Conservation (phyloP, 1,140 invertebrate species). For the Aphelenchoides besseyi region DNA sequence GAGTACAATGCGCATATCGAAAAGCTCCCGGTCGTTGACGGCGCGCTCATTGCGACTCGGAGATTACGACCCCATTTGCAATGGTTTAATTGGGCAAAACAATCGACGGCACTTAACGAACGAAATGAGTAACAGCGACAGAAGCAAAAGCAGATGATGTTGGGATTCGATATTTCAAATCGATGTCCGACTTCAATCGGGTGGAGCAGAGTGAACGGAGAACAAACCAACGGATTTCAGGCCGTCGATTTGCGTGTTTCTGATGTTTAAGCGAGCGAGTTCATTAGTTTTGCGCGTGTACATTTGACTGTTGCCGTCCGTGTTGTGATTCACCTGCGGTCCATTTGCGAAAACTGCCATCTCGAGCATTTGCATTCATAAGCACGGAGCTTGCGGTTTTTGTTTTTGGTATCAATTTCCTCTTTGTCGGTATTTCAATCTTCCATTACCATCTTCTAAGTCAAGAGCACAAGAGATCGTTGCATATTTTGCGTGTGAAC, state of each 20-base stretch:
- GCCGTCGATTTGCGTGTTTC: not conserved
- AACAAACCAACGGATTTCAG: not conserved
- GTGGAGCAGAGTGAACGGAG: not conserved
- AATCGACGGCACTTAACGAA: slow-evolving; percentile 1
- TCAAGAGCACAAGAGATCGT: too few relatives aligned
- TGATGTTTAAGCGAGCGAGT: not conserved
- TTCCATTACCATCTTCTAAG: too few relatives aligned
- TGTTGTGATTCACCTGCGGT: not conserved
- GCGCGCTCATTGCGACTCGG: not conserved
- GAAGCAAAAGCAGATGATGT: not conserved
- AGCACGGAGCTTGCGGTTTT: not conserved
- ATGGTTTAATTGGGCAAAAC: slow-evolving; percentile 3
- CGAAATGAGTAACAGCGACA: not conserved
- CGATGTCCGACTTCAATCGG: too few relatives aligned
- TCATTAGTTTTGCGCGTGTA: not conserved
- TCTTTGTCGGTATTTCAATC: not conserved
- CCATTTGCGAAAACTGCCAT: not conserved
- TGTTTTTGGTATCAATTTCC: not conserved
- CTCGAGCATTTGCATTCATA: not conserved
- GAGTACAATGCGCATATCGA: not conserved
- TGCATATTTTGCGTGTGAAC: too few relatives aligned
- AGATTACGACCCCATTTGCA: slow-evolving; percentile 1
- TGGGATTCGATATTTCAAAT: too few relatives aligned
- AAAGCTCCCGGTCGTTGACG: not conserved
- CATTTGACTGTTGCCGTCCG: not conserved